Evolutionary conservation across 2,797 vertebrate genomes (phyloP), one percentile per base, ranked within the genome.

Genomic region (Lepilemur septentrionalis): DNA sequence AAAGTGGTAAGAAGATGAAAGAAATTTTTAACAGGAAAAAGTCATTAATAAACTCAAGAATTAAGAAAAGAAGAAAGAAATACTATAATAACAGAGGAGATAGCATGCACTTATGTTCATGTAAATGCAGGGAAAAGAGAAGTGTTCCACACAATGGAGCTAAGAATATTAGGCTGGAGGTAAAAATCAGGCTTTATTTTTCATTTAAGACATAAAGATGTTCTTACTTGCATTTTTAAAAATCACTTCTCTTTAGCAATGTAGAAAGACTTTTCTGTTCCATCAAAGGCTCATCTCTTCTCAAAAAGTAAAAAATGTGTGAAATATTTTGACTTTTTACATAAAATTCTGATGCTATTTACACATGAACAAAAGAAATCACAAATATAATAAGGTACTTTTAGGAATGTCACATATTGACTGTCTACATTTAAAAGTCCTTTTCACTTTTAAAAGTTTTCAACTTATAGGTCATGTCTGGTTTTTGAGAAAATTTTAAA

Each of bases 401-500:
- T 87, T 25, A 84, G 38, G 46, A 28, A n/a, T 15, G 13, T 92
- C 28, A 72, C 32, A 4, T 84, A 89, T 80, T 92, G 84, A 73
- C 7, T 30, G 69, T 57, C 46, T 84, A 65, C 61, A 79, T 78
- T 83, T 78, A 65, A 78, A 90, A 85, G 25, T 61, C 55, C 25
- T 63, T 73, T n/a, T 63, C 57, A 41, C 38, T n/a, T 80, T 80
- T 65, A n/a, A 69, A 91, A 69, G 67, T 90, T 90, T 75, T 86
- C n/a, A 86, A 91, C 20, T 61, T 67, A 75, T 38, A 23, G 23
- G 38, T 79, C 43, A 55, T 96, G 35, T 82, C 87, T 70, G n/a
- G 28, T 79, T 89, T 92, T 82, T 41, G 20, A 92, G 52, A 83
- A 94, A 59, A 46, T 32, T 87, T 81, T 52, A 90, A 89, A 80